Evolutionary conservation across 2,888 invertebrate genomes (phyloP), one percentile per base, ranked within the genome.

Genomic region (Agrotis puta): DNA sequence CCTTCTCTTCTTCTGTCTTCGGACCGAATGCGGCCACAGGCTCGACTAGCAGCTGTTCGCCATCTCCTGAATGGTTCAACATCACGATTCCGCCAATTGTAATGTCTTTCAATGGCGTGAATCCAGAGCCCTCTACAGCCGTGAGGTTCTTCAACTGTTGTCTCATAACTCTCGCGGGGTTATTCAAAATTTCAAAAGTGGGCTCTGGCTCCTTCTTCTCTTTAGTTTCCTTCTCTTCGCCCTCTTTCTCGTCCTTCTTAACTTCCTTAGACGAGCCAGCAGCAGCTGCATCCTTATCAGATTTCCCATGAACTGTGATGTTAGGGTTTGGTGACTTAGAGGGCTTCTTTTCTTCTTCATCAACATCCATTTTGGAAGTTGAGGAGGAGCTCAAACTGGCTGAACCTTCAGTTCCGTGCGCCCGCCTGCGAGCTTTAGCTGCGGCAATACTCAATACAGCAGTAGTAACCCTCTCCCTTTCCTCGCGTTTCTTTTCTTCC

Each of bases 401-500:
- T 22, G 97, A 95, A 9, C 96, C 98, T 33, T 97, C 97, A 76
- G 98, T 96, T 61, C 97, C 97, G 62, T 96, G 98, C 90, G 99
- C 98, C 84, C 99, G 97, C 87, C 98, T 97, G 88, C 98, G 97
- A 76, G 98, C 99, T 79, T 99, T 98, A 0, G 99, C 99, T 0
- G 99, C 99, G 0, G 96, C 96, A 88, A 99, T 99, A 89, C 99
- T 99, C 61, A 99, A 96, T 2, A 99, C 99, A 2, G 99, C 99
- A 7, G 99, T 99, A 73, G 99, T 99, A 3, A 99, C 99, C 90
- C 99, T 99, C 92, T 99, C 99, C 48, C 99, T 97, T 92, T 99
- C 99, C 91, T 99, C 99, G 51, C 99, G 98, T 95, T 99, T 99
- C 96, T 99, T 99, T 92, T 99, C 99, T 95, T 99, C 99, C 69